Evolutionary conservation across 2,888 invertebrate genomes (phyloP).

Genomic region (Tetragonisca angustula): DNA sequence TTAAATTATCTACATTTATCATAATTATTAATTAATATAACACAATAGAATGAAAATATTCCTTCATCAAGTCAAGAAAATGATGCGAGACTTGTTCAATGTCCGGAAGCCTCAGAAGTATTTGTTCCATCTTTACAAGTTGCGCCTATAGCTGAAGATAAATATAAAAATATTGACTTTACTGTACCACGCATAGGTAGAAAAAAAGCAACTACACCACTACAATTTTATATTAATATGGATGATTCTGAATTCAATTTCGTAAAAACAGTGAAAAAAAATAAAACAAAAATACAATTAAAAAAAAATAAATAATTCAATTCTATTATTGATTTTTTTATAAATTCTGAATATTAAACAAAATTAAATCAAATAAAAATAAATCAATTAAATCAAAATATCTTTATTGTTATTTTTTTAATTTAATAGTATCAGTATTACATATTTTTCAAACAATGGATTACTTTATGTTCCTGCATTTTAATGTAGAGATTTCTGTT

Average conservation of each 20-base stretch:
- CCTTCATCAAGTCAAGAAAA: neutral
- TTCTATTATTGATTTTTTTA: slow-evolving; percentile 9
- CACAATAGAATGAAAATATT: slow-evolving; percentile 10
- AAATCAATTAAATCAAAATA: neutral
- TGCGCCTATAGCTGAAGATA: slow-evolving; percentile 40
- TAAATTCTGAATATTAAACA: slow-evolving; percentile 20
- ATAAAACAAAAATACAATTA: neutral
- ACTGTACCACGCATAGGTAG: slow-evolving; percentile 57
- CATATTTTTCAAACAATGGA: neutral
- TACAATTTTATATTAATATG: slow-evolving; percentile 35
- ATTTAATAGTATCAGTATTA: neutral
- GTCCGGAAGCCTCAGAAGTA: slow-evolving; percentile 62
- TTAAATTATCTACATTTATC: neutral
- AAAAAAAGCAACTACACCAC: slow-evolving; percentile 52
- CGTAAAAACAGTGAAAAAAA: slow-evolving; percentile 39
- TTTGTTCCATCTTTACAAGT: slow-evolving; percentile 60
- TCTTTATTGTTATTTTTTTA: neutral
- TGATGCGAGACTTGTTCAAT: slow-evolving; percentile 39
- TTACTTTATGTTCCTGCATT: neutral
- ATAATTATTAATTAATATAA: too few relatives aligned
- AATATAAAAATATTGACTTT: slow-evolving; percentile 57
- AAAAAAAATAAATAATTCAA: slow-evolving; percentile 1
- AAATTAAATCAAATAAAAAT: neutral
- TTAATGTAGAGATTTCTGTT: neutral
- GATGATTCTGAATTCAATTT: slow-evolving; percentile 58